phyloP scores from a whole-genome alignment of 2,113 vertebrate species.

The Verasper variegatus region DNA sequence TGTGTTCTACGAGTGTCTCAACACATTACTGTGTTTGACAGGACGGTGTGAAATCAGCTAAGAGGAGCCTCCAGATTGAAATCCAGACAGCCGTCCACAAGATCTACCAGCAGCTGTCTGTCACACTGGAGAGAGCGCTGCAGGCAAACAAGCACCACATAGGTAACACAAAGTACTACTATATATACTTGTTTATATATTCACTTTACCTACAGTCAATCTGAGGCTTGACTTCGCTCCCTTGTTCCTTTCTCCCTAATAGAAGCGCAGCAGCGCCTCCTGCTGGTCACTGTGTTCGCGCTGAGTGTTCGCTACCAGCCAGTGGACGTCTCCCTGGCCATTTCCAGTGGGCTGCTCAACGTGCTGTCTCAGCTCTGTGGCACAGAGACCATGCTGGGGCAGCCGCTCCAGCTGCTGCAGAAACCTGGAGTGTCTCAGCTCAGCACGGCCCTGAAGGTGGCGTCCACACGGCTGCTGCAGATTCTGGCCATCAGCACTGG shows the following conservation, averaged over 20 bases:
- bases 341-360: constrained; percentile 94
- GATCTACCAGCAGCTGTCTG: constrained; percentile 96
- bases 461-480: constrained; percentile 94
- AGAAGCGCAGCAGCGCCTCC: constrained; percentile 98
- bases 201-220: too few species aligned
- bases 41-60: constrained; percentile 95
- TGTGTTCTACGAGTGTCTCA: too few species aligned
- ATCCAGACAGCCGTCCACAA: constrained; percentile 97
- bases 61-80: constrained; percentile 92
- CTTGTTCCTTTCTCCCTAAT: background rate
- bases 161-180: constrained; percentile 75
- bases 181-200: background rate
- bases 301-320: constrained; percentile 98
- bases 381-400: constrained; percentile 95
- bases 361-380: constrained; percentile 96
- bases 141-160: constrained; percentile 97
- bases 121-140: constrained; percentile 92
- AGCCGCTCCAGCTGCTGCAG: constrained; percentile 92
- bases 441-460: constrained; percentile 96
- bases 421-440: constrained; percentile 95
- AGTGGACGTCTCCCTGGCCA: constrained; percentile 95
- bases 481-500: constrained; percentile 98
- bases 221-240: background rate
- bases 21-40: constrained; percentile 49
- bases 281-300: constrained; percentile 96